Base-by-base conservation (phyloP, 2,797 vertebrate species). In the Gephyroberyx darwinii region DNA sequence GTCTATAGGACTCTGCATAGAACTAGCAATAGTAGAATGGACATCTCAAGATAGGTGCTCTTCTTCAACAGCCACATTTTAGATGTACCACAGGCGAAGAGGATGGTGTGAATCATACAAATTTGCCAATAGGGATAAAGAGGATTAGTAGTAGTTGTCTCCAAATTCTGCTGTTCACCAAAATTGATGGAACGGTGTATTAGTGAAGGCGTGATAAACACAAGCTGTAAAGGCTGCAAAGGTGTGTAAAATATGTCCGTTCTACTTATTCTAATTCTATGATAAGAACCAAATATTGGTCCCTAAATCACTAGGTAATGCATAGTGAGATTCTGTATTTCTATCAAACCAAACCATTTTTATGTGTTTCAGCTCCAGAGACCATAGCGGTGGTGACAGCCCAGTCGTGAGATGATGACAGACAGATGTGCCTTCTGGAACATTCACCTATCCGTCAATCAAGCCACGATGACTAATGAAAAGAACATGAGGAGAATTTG, bases 401-500 rank as follows among this genome's bases (percentile, higher is more conserved):
- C 41, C 77, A 71, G 75, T 82, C 71, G 4, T 91, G 84, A 91
- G 30, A 20, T n/a, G 79, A 39, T 9, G 66, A 53, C 19, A 35
- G 39, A 84, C 78, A 74, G 51, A 72, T 6, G 82, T 84, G 86
- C 89, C 83, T 90, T 85, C 83, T 58, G 65, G 67, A 79, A 75
- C 69, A 70, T 57, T 73, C 43, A 13, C 53, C 69, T 39, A 62
- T 69, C 84, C 35, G 52, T 72, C 82, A 54, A 9, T 65, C 50
- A 30, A 76, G 47, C 69, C 56, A n/a, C 57, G 62, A 71, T 1
- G 39, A 61, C 54, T 7, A 16, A 54, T 16, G 47, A 35, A 71
- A 43, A 48, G 58, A 56, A 35, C 39, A 54, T 4, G 1, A 54
- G 22, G 19, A 52, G n/a, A 62, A 37, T 6, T 20, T 26, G 43